Evolutionary conservation across 2,113 vertebrate species (phyloP).

Genomic region (Pedionomus torquatus): DNA sequence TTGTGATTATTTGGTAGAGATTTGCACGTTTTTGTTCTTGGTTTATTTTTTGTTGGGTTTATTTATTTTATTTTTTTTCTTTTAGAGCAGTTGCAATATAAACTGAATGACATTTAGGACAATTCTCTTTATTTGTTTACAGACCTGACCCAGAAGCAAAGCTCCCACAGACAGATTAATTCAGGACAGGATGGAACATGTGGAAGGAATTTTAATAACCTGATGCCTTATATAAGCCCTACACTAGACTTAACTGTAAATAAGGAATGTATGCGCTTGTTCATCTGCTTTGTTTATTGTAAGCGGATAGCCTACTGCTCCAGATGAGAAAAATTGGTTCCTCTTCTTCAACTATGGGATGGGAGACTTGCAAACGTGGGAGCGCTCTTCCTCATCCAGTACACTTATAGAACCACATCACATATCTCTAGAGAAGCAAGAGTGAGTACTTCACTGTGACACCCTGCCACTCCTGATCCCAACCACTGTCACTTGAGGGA

Average conservation of each 20-base stretch:
- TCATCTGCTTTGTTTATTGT: neutral
- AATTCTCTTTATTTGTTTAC: neutral
- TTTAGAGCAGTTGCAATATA: neutral
- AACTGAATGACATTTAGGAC: constrained; percentile 14
- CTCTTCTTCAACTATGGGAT: neutral
- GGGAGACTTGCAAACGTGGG: neutral
- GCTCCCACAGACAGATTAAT: constrained; percentile 36
- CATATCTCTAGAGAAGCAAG: neutral
- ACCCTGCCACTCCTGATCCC: neutral
- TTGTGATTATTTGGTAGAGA: neutral
- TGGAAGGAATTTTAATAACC: constrained; percentile 35
- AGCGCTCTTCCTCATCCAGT: neutral
- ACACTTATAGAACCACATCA: accelerated
- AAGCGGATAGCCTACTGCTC: neutral
- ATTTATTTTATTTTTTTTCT: neutral
- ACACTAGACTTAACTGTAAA: neutral
- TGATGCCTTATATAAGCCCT: constrained; percentile 1
- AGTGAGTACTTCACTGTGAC: neutral
- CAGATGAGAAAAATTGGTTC: neutral
- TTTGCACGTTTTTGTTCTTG: neutral
- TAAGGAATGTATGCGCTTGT: neutral
- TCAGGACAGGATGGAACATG: constrained; percentile 16
- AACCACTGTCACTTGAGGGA: neutral
- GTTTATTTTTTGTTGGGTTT: neutral
- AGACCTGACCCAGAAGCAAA: constrained; percentile 56